A percentile compares a stretch with the other conserved stretches of the same genome.
Evolutionary conservation across 2,797 vertebrate species (phyloP).

Genomic region (Pygocentrus nattereri): DNA sequence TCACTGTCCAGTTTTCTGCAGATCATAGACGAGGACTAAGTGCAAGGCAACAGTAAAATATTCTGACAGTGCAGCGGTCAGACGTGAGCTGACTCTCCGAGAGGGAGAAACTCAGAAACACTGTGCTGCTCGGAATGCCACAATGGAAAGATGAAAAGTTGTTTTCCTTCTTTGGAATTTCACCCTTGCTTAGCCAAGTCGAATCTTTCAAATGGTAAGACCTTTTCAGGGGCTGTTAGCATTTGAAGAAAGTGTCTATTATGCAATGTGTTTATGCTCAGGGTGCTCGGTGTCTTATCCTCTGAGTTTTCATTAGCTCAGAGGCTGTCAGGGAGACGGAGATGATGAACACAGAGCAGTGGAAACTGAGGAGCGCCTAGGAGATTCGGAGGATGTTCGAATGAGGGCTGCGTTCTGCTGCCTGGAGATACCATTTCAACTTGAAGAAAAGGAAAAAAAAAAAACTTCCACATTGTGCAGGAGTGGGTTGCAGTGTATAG

Average conservation of each 20-base stretch:
- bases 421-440: not conserved
- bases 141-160: slow-evolving; percentile 62
- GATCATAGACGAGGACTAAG: slow-evolving; percentile 19
- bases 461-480: not conserved
- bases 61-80: slow-evolving; percentile 28
- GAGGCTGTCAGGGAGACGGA: slow-evolving; percentile 64
- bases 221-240: slow-evolving; percentile 77
- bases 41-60: not conserved
- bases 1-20: slow-evolving; percentile 1
- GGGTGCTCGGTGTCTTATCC: slow-evolving; percentile 63
- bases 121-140: slow-evolving; percentile 33
- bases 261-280: slow-evolving; percentile 76
- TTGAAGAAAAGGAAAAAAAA: not conserved
- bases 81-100: slow-evolving; percentile 25
- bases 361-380: not conserved
- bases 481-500: not conserved
- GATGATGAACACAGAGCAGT: slow-evolving; percentile 21
- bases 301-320: slow-evolving; percentile 68
- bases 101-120: slow-evolving; percentile 15
- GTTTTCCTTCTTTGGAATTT: slow-evolving; percentile 58
- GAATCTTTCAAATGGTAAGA: slow-evolving; percentile 70
- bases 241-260: slow-evolving; percentile 75
- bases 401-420: not conserved
- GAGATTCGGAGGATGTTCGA: not conserved
- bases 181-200: slow-evolving; percentile 59